phyloP scores from a whole-genome alignment of 2,797 vertebrate species.

The Leucoraja ocellata region DNA sequence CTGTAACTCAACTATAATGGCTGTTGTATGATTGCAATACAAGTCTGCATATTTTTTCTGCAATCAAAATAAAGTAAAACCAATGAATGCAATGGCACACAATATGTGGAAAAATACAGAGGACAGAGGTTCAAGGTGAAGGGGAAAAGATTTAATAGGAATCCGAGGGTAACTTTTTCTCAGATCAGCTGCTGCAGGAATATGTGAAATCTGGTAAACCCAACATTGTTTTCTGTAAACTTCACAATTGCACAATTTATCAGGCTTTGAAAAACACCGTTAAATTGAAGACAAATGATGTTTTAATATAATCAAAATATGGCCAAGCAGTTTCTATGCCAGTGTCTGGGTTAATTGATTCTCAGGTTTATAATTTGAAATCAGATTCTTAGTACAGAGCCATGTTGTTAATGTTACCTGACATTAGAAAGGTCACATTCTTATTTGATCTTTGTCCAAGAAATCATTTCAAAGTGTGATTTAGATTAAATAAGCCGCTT shows the following conservation, averaged over 20 bases:
- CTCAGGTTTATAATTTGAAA: background rate
- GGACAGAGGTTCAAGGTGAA: too few relatives aligned
- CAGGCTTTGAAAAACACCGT: too few relatives aligned
- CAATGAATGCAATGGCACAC: background rate
- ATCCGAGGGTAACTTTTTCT: too few relatives aligned
- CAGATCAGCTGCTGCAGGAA: too few relatives aligned
- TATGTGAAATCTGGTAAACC: too few relatives aligned
- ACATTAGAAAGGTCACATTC: background rate
- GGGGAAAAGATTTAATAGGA: too few relatives aligned
- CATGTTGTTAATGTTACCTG: background rate
- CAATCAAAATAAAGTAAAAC: background rate
- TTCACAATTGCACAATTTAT: too few relatives aligned
- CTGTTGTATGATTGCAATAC: background rate
- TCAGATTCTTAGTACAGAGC: background rate
- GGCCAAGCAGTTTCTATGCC: too few relatives aligned
- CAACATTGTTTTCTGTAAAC: too few relatives aligned
- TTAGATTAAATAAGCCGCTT: background rate
- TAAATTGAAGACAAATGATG: too few relatives aligned
- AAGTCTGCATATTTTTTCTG: background rate
- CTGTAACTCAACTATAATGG: background rate
- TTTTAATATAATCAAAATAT: too few relatives aligned
- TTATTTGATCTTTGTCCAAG: background rate
- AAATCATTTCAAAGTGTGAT: background rate
- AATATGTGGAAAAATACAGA: too few relatives aligned
- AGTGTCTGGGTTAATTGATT: background rate